Conservation (phyloP, 2,888 invertebrate species). For the Podabrus alpinus region DNA sequence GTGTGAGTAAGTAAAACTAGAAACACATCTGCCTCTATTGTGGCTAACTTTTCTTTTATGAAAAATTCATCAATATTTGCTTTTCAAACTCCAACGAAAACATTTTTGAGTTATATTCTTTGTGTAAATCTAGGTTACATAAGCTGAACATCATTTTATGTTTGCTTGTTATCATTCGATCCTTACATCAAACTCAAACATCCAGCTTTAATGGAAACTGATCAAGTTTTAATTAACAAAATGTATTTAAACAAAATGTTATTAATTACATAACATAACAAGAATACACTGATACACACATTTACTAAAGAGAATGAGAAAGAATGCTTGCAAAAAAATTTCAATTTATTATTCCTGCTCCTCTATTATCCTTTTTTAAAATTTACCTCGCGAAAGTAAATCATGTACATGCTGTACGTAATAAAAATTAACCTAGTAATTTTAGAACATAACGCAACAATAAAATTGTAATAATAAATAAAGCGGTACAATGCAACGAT, state of each 20-base stretch:
- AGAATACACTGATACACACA: no score
- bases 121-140: background rate
- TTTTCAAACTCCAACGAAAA: background rate
- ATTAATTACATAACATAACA: no score
- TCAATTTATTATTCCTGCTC: background rate
- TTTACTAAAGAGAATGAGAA: no score
- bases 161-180: background rate
- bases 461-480: background rate
- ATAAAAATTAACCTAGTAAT: background rate
- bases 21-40: background rate
- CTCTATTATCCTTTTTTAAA: background rate
- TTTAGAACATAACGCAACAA: background rate
- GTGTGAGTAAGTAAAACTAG: background rate
- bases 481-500: background rate
- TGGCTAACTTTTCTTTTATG: background rate
- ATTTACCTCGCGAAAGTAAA: background rate
- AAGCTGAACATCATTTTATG: background rate
- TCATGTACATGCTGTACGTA: background rate
- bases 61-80: background rate
- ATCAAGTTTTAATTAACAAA: no score
- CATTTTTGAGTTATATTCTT: background rate
- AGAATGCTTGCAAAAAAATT: background rate
- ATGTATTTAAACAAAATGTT: no score
- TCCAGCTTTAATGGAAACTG: no score
- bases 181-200: background rate